Percentiles rank a stretch among this genome's conserved stretches.
These are phyloP conservation scores for Perodicticus potto DNA, from an alignment of 2,797 vertebrate species.

Conservation along the genomic window DNA sequence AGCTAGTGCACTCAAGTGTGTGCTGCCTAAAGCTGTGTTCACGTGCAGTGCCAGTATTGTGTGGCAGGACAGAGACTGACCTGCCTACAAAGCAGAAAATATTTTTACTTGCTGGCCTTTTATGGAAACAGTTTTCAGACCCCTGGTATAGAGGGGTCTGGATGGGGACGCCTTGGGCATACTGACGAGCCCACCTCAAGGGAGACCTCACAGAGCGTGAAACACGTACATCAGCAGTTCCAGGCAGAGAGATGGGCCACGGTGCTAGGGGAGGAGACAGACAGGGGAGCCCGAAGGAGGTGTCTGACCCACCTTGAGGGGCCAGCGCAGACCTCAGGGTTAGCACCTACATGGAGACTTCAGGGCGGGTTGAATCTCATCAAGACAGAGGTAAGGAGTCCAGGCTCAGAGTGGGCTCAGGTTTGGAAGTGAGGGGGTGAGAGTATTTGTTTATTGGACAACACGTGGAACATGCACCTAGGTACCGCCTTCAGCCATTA, in stretches of 20 bases:
- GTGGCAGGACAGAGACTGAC: neutral
- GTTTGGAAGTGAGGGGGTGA: neutral
- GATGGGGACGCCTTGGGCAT: neutral
- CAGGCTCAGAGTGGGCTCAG: neutral
- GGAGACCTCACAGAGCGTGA: neutral
- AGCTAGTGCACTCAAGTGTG: neutral
- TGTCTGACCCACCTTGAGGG: neutral
- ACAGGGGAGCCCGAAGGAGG: too few relatives aligned
- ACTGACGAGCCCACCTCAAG: neutral
- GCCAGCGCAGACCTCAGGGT: neutral
- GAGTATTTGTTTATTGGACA: neutral
- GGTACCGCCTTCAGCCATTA: neutral
- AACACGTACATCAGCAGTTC: too few relatives aligned
- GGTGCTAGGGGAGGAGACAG: too few relatives aligned
- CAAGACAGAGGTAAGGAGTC: neutral
- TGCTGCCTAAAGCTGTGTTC: neutral
- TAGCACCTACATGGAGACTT: neutral
- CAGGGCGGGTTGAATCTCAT: neutral
- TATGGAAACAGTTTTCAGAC: neutral
- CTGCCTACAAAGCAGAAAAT: neutral
- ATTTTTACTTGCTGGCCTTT: neutral
- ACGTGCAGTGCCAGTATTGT: neutral
- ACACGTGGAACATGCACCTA: neutral
- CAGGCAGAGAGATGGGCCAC: neutral
- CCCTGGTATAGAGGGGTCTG: neutral